Evolutionary conservation across 2,797 vertebrate genomes (phyloP).

Genomic region (Heliangelus exortis): DNA sequence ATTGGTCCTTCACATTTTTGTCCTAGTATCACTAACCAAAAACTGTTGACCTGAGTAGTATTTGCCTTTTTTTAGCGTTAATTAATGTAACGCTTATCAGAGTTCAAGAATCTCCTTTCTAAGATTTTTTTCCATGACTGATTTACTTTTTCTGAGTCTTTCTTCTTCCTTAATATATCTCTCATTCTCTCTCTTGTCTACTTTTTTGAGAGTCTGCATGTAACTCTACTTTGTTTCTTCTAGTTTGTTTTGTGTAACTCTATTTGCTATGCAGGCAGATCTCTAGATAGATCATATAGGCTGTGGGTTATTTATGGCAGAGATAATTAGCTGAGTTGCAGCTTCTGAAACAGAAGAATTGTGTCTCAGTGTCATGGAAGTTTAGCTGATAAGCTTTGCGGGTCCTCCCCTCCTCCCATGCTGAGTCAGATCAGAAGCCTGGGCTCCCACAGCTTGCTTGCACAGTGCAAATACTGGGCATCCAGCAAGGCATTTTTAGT

Average conservation of each 20-base stretch:
- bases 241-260: not conserved
- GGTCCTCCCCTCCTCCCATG: not conserved
- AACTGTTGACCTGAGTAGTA: not conserved
- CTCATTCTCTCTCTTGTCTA: not conserved
- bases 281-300: not conserved
- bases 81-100: not conserved
- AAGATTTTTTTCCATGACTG: not conserved
- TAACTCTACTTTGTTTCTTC: not conserved
- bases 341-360: slow-evolving; percentile 37
- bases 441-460: not conserved
- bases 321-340: slow-evolving; percentile 14
- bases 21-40: not conserved
- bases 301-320: slow-evolving; percentile 15
- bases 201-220: not conserved
- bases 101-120: not conserved
- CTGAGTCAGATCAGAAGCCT: not conserved
- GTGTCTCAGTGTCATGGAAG: accelerated
- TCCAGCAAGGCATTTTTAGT: not conserved
- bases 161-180: not conserved
- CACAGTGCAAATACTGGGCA: not conserved
- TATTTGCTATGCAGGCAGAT: not conserved
- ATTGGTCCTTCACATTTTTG: not conserved
- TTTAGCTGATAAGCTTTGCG: not conserved
- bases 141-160: not conserved
- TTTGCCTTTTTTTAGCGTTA: not conserved